These are phyloP conservation scores for Noctilio leporinus DNA, from an alignment of 2,113 vertebrate species.

Conservation along the genomic window DNA sequence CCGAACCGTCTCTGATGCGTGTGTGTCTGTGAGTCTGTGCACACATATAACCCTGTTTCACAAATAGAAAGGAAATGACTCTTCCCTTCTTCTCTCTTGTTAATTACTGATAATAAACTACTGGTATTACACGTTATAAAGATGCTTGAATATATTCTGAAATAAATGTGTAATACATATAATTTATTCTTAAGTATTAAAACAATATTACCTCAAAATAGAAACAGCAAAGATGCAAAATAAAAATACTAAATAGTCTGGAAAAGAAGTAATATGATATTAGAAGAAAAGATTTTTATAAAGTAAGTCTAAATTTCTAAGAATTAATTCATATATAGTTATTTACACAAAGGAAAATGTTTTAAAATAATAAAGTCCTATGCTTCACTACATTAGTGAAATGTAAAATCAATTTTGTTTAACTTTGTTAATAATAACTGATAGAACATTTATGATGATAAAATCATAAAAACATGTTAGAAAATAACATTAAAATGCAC, in stretches of 20 bases:
- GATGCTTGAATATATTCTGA: not conserved
- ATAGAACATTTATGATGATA: not conserved
- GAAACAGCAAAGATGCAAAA: constrained; percentile 11
- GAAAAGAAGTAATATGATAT: not conserved
- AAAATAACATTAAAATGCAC: not conserved
- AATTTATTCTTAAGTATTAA: not conserved
- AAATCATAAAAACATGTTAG: too few relatives aligned
- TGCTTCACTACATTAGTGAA: not conserved
- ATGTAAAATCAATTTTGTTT: constrained; percentile 26
- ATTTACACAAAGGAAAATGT: not conserved
- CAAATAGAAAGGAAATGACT: not conserved
- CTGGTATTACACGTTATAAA: not conserved
- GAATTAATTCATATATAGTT: not conserved
- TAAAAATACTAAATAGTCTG: constrained; percentile 14
- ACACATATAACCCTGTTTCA: not conserved
- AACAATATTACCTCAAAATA: not conserved
- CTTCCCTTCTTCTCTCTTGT: not conserved
- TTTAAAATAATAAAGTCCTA: constrained; percentile 24
- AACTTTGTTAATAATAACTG: not conserved
- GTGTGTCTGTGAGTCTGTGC: not conserved
- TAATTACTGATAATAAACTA: not conserved
- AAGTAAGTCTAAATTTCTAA: constrained; percentile 25
- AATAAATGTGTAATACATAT: not conserved
- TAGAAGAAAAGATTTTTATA: not conserved
- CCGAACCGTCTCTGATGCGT: not conserved